Percentiles rank a stretch among this genome's conserved stretches.
Evolutionary conservation across 2,113 vertebrate genomes (phyloP).

Genomic region (Sapajus apella): DNA sequence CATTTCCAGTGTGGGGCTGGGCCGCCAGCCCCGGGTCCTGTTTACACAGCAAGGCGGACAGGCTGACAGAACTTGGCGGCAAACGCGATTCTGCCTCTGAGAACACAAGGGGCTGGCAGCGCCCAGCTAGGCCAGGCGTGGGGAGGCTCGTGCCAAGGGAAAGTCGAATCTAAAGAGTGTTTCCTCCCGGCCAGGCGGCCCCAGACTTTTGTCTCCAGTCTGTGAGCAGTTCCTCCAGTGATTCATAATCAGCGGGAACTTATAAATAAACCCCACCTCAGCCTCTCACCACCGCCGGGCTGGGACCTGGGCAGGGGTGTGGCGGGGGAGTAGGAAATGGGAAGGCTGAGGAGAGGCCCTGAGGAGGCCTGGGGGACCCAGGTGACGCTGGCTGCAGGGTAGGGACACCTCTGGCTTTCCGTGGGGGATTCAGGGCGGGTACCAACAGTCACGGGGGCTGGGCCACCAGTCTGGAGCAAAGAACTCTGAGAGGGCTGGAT

Average conservation of each 20-base stretch:
- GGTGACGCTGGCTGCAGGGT: not conserved
- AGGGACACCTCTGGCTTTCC: not conserved
- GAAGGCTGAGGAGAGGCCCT: conserved; percentile 37
- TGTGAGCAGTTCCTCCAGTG: conserved; percentile 84
- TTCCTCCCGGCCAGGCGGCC: conserved; percentile 85
- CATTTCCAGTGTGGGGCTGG: conserved; percentile 70
- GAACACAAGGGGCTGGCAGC: conserved; percentile 75
- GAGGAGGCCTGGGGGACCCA: conserved; percentile 47
- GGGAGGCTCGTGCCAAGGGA: conserved; percentile 82
- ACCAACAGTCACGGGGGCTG: not conserved
- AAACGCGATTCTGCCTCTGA: conserved; percentile 64
- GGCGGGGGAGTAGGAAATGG: not conserved
- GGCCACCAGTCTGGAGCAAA: not conserved
- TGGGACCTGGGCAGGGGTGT: not conserved
- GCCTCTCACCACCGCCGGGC: conserved; percentile 36
- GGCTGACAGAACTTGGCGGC: conserved; percentile 69
- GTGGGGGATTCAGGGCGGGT: not conserved
- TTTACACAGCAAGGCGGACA: conserved; percentile 81
- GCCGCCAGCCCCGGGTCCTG: conserved; percentile 67
- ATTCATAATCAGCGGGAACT: conserved; percentile 85
- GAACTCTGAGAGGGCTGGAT: not conserved
- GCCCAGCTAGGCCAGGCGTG: conserved; percentile 70
- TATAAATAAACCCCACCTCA: conserved; percentile 86
- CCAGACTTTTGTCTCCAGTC: conserved; percentile 88
- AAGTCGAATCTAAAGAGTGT: conserved; percentile 82